These are phyloP conservation scores for Epinotia brunnichana DNA, from an alignment of 2,888 invertebrate species.

Conservation along the genomic window DNA sequence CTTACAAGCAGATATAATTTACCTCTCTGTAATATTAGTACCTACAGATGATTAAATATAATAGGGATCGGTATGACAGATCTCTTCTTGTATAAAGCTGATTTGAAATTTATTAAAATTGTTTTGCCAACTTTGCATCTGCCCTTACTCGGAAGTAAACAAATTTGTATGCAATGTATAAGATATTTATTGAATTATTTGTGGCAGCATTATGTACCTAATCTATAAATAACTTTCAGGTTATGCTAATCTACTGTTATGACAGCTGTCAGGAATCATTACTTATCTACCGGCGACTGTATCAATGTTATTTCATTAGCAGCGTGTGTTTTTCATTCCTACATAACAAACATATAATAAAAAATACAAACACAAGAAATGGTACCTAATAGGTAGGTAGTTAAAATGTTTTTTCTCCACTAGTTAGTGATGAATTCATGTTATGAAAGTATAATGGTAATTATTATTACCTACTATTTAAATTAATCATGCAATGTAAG, in stretches of 20 bases:
- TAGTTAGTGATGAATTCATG: too few species aligned
- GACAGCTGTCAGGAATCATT: background rate
- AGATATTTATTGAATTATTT: too few species aligned
- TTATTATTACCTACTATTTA: background rate
- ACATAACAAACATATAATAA: background rate
- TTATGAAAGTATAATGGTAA: background rate
- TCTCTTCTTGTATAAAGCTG: too few species aligned
- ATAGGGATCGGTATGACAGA: too few species aligned
- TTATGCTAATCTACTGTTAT: background rate
- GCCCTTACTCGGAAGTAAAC: background rate
- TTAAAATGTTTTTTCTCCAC: too few species aligned
- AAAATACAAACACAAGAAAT: background rate
- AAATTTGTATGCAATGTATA: background rate
- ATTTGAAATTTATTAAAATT: background rate
- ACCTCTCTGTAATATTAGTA: too few species aligned
- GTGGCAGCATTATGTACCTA: background rate
- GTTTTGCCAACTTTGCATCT: background rate
- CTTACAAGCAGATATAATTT: too few species aligned
- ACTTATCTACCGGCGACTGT: background rate
- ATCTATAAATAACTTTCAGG: background rate
- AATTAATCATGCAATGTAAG: background rate
- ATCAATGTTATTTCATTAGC: too few species aligned
- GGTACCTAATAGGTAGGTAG: too few species aligned
- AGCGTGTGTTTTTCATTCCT: too few species aligned
- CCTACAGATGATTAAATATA: too few species aligned